phyloP scores from a whole-genome alignment of 2,113 vertebrate genomes.

The Erinaceus europaeus region DNA sequence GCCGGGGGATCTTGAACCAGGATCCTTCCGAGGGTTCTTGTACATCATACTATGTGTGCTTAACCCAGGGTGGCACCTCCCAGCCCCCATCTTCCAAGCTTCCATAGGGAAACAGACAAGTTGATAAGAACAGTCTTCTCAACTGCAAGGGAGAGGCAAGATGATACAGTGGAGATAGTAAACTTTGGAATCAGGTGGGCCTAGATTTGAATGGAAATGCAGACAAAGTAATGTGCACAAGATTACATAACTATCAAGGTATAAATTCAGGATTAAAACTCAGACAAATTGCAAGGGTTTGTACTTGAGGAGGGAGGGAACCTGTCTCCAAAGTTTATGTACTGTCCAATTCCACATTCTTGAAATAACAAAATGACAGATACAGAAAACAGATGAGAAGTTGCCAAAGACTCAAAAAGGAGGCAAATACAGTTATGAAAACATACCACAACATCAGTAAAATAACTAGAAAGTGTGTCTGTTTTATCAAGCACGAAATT shows the following conservation, averaged over 20 bases:
- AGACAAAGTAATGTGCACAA: neutral
- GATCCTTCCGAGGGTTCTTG: too few species aligned
- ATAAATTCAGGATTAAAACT: neutral
- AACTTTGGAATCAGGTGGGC: rapidly evolving
- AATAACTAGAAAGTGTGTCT: too few species aligned
- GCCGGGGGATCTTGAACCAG: too few species aligned
- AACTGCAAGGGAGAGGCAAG: neutral
- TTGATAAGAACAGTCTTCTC: neutral
- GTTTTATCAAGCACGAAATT: too few species aligned
- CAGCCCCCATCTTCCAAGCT: neutral
- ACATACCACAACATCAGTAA: too few species aligned
- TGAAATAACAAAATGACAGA: neutral
- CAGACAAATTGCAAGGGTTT: neutral
- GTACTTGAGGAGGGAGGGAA: too few species aligned
- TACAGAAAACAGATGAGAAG: neutral
- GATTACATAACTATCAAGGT: neutral
- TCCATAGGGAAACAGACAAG: neutral
- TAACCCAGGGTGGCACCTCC: too few species aligned
- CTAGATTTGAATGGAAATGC: neutral
- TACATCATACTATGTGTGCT: too few species aligned
- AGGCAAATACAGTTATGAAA: neutral
- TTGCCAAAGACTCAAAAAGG: neutral
- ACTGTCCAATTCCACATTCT: neutral
- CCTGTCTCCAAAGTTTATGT: neutral
- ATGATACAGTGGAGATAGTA: neutral